Conservation (phyloP, 2,888 invertebrate genomes). For the Drepanosiphum platanoidis region DNA sequence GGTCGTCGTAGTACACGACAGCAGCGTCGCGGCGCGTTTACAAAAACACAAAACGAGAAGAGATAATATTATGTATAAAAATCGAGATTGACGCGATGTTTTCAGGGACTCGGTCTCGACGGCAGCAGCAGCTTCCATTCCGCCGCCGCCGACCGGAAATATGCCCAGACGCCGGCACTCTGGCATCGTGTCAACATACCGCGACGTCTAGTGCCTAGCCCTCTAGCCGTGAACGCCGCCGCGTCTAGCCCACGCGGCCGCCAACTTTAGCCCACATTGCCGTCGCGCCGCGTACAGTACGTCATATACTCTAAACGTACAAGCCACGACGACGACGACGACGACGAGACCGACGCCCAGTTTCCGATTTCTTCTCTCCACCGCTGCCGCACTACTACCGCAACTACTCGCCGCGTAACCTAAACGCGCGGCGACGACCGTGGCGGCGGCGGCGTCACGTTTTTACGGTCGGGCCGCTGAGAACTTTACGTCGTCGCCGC, state of each 20-base stretch:
- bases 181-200: constrained; percentile 62
- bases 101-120: constrained; percentile 42
- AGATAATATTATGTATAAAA: no score
- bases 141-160: constrained; percentile 52
- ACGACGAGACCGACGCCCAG: constrained; percentile 3
- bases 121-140: constrained; percentile 22
- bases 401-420: constrained; percentile 42
- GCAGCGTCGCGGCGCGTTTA: no score
- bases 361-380: constrained; percentile 33
- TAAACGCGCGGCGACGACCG: no score
- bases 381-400: constrained; percentile 19
- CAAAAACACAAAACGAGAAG: no score
- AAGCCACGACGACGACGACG: not conserved
- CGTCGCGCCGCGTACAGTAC: not conserved
- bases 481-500: not conserved
- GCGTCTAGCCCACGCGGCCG: constrained; percentile 61
- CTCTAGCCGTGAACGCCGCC: constrained; percentile 38
- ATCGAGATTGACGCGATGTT: not conserved
- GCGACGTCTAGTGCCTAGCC: constrained; percentile 61
- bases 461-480: not conserved
- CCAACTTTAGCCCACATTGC: constrained; percentile 61
- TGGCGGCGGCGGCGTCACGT: no score
- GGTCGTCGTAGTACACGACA: no score
- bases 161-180: constrained; percentile 62
- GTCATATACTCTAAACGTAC: not conserved